These are phyloP conservation scores for Drosophila willistoni DNA, from an alignment of 1,140 invertebrate genomes.

Conservation along the genomic window DNA sequence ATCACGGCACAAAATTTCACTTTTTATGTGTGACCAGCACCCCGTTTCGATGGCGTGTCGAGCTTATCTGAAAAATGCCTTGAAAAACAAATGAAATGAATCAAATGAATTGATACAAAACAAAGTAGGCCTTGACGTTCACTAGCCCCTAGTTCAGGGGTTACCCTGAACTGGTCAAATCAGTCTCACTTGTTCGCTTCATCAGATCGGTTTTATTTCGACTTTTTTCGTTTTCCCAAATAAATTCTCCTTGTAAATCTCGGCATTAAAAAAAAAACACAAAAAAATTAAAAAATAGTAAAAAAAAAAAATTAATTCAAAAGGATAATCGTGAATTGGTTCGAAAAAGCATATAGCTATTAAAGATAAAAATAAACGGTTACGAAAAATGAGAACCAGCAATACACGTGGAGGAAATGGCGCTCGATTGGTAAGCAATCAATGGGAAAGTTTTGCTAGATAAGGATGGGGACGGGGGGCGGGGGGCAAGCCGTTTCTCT, in stretches of 20 bases:
- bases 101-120: neutral
- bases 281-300: neutral
- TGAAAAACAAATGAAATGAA: neutral
- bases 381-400: constrained; percentile 31
- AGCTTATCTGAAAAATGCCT: neutral
- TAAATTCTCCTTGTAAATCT: neutral
- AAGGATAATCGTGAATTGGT: neutral
- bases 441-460: no score
- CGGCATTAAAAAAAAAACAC: neutral
- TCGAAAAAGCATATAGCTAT: no score
- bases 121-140: neutral
- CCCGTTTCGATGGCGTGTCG: neutral
- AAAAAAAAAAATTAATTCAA: neutral
- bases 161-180: neutral
- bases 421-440: constrained; percentile 28
- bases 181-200: constrained; percentile 47
- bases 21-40: constrained; percentile 20
- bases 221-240: constrained; percentile 19
- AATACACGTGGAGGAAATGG: constrained; percentile 28
- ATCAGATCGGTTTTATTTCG: constrained; percentile 35
- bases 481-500: no score
- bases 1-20: neutral
- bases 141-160: neutral
- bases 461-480: no score
- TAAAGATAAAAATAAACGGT: no score